phyloP scores from a whole-genome alignment of 1,140 invertebrate species.

The Cephus cinctus region DNA sequence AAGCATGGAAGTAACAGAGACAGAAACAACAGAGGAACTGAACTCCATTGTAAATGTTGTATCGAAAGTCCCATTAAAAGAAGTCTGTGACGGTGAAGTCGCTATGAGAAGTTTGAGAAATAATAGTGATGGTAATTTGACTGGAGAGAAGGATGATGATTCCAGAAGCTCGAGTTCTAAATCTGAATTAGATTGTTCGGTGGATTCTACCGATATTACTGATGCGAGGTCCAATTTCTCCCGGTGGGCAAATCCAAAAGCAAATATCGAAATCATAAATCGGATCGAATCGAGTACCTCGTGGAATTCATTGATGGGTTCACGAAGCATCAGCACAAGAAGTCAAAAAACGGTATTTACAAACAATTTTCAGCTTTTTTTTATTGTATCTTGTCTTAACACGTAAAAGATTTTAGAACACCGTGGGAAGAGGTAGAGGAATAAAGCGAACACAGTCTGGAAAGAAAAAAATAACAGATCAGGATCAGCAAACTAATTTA shows the following conservation, averaged over 20 bases:
- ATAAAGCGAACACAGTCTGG: constrained; percentile 7
- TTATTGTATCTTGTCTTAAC: too few relatives aligned
- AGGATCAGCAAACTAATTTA: constrained; percentile 37
- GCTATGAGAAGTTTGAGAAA: too few relatives aligned
- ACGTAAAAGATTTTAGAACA: neutral
- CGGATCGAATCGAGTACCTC: constrained; percentile 5
- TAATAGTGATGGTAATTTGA: too few relatives aligned
- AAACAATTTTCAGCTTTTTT: too few relatives aligned
- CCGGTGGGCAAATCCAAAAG: constrained; percentile 23
- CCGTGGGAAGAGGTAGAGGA: constrained; percentile 8
- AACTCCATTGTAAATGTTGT: neutral
- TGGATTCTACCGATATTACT: neutral
- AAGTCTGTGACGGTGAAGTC: neutral
- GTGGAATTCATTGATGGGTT: constrained; percentile 10
- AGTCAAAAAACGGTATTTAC: too few relatives aligned
- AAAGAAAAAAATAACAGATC: constrained; percentile 25
- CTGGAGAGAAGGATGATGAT: constrained; percentile 15
- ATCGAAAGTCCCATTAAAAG: neutral
- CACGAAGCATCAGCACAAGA: neutral
- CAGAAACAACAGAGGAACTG: neutral
- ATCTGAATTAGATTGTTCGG: neutral
- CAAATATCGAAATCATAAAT: neutral
- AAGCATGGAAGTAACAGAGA: neutral
- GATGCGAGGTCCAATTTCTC: constrained; percentile 19
- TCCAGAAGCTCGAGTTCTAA: constrained; percentile 16